These are phyloP conservation scores for Nematolebias whitei DNA, from an alignment of 2,113 vertebrate species.

Conservation along the genomic window DNA sequence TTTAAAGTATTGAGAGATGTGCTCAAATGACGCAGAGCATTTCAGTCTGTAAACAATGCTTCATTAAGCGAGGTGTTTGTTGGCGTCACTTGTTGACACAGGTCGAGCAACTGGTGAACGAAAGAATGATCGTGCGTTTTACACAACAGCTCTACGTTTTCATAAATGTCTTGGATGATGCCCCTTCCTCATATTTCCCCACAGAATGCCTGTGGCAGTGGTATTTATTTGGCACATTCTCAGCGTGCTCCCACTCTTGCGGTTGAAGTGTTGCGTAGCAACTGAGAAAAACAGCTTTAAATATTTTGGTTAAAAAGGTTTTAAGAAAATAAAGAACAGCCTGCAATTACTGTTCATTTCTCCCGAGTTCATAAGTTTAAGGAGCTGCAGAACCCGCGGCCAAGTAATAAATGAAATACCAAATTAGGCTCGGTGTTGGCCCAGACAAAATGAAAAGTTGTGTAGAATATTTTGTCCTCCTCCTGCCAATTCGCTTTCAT, in stretches of 20 bases:
- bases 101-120: conserved; percentile 62
- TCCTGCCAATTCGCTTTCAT: conserved; percentile 58
- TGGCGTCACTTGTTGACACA: conserved; percentile 36
- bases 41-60: conserved; percentile 48
- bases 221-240: conserved; percentile 78
- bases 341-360: conserved; percentile 80
- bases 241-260: conserved; percentile 74
- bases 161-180: conserved; percentile 49
- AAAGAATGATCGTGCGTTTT: conserved; percentile 66
- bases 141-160: conserved; percentile 51
- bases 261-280: conserved; percentile 81
- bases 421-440: conserved; percentile 66
- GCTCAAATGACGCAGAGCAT: conserved; percentile 24
- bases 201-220: conserved; percentile 65
- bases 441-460: conserved; percentile 54
- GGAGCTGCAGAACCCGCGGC: conserved; percentile 59
- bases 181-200: conserved; percentile 62
- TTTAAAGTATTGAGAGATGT: background rate
- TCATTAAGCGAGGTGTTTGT: conserved; percentile 51
- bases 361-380: conserved; percentile 79
- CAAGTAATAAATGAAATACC: conserved; percentile 72
- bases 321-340: conserved; percentile 78
- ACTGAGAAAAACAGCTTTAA: conserved; percentile 81
- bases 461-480: conserved; percentile 41
- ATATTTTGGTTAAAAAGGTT: conserved; percentile 81